A percentile compares a stretch with the other conserved stretches of the same genome.
These are phyloP conservation scores for Neostethus bicornis DNA, from an alignment of 2,797 vertebrate genomes.

Conservation along the genomic window DNA sequence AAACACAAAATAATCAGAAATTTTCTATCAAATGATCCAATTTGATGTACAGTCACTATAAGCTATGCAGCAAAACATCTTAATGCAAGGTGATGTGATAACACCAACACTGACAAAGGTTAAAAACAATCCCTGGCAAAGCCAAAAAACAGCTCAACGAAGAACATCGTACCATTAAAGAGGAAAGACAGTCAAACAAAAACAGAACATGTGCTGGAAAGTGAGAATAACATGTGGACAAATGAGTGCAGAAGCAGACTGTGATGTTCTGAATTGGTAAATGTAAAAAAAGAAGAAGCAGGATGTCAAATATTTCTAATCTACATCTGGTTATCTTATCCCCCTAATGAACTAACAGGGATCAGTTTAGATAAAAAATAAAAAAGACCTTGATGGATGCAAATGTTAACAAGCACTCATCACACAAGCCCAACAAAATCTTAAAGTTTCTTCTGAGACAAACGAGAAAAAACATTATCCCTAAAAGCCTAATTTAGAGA, in stretches of 20 bases:
- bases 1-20: conserved; percentile 45
- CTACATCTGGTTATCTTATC: conserved; percentile 43
- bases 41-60: conserved; percentile 33
- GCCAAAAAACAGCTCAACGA: conserved; percentile 36
- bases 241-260: conserved; percentile 44
- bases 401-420: conserved; percentile 36
- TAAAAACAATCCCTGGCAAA: conserved; percentile 48
- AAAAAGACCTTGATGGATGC: conserved; percentile 46
- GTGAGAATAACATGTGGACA: conserved; percentile 32
- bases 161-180: conserved; percentile 51
- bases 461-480: not conserved
- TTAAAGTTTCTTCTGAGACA: conserved; percentile 9
- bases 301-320: conserved; percentile 55
- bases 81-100: conserved; percentile 49
- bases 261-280: conserved; percentile 16
- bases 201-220: conserved; percentile 21
- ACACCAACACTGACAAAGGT: conserved; percentile 46
- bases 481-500: not conserved
- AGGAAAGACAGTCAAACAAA: conserved; percentile 43
- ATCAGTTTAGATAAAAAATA: conserved; percentile 41
- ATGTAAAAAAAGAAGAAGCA: conserved; percentile 33
- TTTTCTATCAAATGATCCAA: conserved; percentile 35
- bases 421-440: conserved; percentile 22
- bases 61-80: conserved; percentile 39
- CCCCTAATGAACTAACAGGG: conserved; percentile 32